Conservation (phyloP, 2,113 vertebrate species). For the Nothoprocta pentlandii region DNA sequence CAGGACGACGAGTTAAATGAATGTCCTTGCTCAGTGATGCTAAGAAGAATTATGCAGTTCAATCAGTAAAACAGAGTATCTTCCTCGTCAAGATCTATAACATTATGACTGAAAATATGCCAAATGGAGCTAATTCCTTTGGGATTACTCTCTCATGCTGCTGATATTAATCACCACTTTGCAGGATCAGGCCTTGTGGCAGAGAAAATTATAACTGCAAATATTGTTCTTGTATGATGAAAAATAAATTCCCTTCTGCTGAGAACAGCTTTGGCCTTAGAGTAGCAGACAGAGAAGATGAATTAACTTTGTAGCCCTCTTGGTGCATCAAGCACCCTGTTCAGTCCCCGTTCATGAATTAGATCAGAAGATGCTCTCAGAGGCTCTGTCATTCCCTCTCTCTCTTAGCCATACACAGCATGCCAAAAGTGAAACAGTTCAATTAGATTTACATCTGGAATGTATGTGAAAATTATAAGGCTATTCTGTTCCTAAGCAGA, state of each 20-base stretch:
- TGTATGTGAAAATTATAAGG: constrained; percentile 5
- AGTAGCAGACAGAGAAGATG: neutral
- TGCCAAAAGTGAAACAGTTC: neutral
- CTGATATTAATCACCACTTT: neutral
- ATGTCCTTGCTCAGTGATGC: neutral
- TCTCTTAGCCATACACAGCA: neutral
- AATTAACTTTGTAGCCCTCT: neutral
- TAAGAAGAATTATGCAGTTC: neutral
- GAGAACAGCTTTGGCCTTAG: neutral
- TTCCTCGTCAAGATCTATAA: neutral
- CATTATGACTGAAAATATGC: neutral
- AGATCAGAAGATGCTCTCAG: neutral
- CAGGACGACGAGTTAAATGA: neutral
- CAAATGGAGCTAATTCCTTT: neutral
- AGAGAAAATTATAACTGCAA: neutral
- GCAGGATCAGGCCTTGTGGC: neutral
- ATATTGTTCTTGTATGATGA: neutral
- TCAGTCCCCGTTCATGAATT: neutral
- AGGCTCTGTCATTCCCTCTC: neutral
- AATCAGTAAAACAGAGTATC: neutral
- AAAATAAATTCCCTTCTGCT: neutral
- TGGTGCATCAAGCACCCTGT: neutral
- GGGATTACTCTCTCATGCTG: neutral
- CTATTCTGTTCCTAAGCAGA: constrained; percentile 2
- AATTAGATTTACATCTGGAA: constrained; percentile 30